Base-by-base conservation (phyloP, 1,140 invertebrate species). In the Holcopasites calliopsidis region DNA sequence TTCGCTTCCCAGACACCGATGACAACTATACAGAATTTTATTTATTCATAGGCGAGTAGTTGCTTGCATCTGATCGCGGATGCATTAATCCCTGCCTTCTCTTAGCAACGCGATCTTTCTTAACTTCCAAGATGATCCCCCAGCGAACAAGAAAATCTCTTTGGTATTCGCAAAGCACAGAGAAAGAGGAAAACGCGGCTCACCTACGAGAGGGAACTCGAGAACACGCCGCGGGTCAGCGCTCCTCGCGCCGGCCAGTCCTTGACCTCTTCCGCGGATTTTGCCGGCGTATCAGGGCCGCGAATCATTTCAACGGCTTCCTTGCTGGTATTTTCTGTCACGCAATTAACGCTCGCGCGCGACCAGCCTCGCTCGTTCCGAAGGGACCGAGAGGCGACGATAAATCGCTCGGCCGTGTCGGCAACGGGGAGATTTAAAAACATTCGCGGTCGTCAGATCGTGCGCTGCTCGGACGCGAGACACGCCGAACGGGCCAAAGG, bases 341-440 rank as follows among this genome's bases (percentile, higher is more conserved):
- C 82, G 81, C 82, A 80, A 84, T 84, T 84, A 84, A 84, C 81
- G 77, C 65, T 80, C 54, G 74, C 72, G 77, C 80, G 69, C 76
- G 33, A 16, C n/a, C 38, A 44, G 60, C 69, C 68, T 33, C 64
- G 62, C 52, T 73, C 64, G 70, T 65, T 50, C 70, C 68, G 61
- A 83, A 83, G 80, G 80, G 82, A 83, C 76, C 78, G 52, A 1
- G 3, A 44, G 57, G 61, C 55, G 55, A 38, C 81, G 72, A 84
- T 84, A 84, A 84, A 84, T 84, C 74, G 74, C 66, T 47, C 40
- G 64, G 44, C 61, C 57, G 60, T 58, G 42, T 71, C 55, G 72
- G 57, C 72, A 80, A 68, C 54, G 77, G 74, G 78, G 70, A 84
- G 78, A 80, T 84, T 84, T 84, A 84, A 83, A 84, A 84, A 83